Evolutionary conservation across 2,888 invertebrate species (phyloP), one percentile per base, ranked within the genome.

Genomic region (Nymphalis urticae): DNA sequence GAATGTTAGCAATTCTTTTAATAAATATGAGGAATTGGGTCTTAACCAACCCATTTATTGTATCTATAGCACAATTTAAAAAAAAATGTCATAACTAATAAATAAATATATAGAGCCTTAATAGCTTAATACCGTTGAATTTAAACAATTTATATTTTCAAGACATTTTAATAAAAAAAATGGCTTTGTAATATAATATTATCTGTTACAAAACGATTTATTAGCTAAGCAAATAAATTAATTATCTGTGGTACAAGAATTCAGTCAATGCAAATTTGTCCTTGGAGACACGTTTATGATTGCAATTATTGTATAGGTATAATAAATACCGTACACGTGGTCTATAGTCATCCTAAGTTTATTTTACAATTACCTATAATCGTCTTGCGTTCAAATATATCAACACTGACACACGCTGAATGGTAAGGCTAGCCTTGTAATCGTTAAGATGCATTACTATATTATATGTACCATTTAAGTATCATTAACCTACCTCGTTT

Each of bases 321-420:
- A 66, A 68, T 73, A 74, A 69, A 68, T 64, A 73, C 59, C 50
- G 48, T 32, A 67, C 74, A 75, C 74, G 71, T 71, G 73, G n/a
- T 66, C 61, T 66, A 64, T 59, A 64, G 48, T 68, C 69, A 66
- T 47, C 58, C 27, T 56, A 42, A 50, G 68, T 66, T 71, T 68
- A 68, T 65, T 32, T 60, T 62, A 50, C 59, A 68, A 71, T 68
- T 50, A 60, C 63, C 17, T 58, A 50, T 68, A 63, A 68, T 56
- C 32, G 54, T 32, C 17, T 54, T 54, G 27, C 27, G 13, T 54
- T 54, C 17, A 54, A 27, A 8, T 54, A 32, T 24, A 56, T 56
- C 27, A 17, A 56, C 27, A 2, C 51, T 51, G 51, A 51, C 51
- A 51, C 51, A 51, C 48, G 48, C 48, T 51, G 21, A 19, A 51